phyloP scores from a whole-genome alignment of 2,797 vertebrate species.

The Parotocinclus haroldoi region DNA sequence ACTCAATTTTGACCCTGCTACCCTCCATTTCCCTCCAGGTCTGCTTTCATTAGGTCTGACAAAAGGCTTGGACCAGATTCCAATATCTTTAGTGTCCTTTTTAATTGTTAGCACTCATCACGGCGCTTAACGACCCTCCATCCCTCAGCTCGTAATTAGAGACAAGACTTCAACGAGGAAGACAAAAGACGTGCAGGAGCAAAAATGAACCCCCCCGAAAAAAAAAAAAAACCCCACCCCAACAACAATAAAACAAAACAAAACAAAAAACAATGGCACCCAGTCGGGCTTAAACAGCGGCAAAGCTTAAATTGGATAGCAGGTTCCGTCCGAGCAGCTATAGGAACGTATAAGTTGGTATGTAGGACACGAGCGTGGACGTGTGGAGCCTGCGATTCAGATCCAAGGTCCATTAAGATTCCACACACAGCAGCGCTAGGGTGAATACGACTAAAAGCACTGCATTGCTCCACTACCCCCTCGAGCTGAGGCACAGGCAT shows the following conservation, averaged over 20 bases:
- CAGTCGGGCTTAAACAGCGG: constrained; percentile 26
- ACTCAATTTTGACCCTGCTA: too few relatives aligned
- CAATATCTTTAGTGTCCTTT: constrained; percentile 58
- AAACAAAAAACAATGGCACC: constrained; percentile 52
- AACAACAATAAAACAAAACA: too few relatives aligned
- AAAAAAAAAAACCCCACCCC: too few relatives aligned
- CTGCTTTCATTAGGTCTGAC: constrained; percentile 47
- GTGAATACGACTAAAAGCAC: constrained; percentile 64
- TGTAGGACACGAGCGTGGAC: constrained; percentile 27
- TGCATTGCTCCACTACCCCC: constrained; percentile 58
- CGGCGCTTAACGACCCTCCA: constrained; percentile 53
- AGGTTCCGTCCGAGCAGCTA: constrained; percentile 1
- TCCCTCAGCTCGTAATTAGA: constrained; percentile 61
- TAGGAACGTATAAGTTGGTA: constrained; percentile 18
- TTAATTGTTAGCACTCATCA: constrained; percentile 73
- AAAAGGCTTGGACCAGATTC: constrained; percentile 50
- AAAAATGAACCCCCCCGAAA: not conserved
- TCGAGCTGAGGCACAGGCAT: constrained; percentile 41
- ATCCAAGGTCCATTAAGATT: constrained; percentile 61
- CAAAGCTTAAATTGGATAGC: constrained; percentile 1
- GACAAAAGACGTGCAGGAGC: not conserved
- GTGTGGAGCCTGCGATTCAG: constrained; percentile 35
- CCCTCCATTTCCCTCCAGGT: constrained; percentile 29
- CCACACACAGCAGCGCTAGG: constrained; percentile 57
- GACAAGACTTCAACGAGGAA: constrained; percentile 54